Base-by-base conservation (phyloP, 1,140 invertebrate genomes). In the Ctenoplectra terminalis region DNA sequence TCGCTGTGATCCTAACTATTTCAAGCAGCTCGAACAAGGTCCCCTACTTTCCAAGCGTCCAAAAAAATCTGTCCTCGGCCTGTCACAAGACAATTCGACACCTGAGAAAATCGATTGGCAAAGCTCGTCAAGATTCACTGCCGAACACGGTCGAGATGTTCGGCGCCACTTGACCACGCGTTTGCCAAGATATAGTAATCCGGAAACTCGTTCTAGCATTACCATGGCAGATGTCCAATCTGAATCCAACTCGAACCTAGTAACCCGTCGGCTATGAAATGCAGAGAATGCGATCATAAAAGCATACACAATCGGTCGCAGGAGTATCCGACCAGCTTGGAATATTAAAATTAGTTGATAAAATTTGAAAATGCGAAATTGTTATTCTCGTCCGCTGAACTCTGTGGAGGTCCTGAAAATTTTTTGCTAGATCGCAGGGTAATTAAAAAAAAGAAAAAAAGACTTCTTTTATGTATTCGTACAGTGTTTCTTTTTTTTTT, bases 141-240 rank as follows among this genome's bases (percentile, higher is more conserved):
- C 40, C 61, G 40, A 81, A 75, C 60, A 75, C 72, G 79, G 69
- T 17, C 76, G 34, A 54, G 63, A 29, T 46, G 50, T 7, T 11
- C 40, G 77, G 72, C 72, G 72, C 78, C 71, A 56, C 77, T 80
- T 73, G 26, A 58, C 46, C 54, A 29, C 31, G 31, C 48, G 66
- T 82, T 71, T 37, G 66, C 66, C 81, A 78, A 82, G 75, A 79
- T 71, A n/a, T n/a, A n/a, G n/a, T n/a, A 81, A 84, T 84, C 78
- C 79, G 82, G 79, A 84, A 84, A 84, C 82, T 76, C 64, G 82
- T 81, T 84, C 79, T 84, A 84, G 66, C 79, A 15, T 84, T 81
- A 81, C 82, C 78, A 29, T 84, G 82, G 82, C 79, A 84, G 72
- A 69, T 82, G 79, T 84, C 82, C 79, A 84, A 84, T 71, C 66